Percentiles rank a stretch among this genome's conserved stretches.
phyloP scores from a whole-genome alignment of 2,888 invertebrate genomes.

The Xestia ashworthii region DNA sequence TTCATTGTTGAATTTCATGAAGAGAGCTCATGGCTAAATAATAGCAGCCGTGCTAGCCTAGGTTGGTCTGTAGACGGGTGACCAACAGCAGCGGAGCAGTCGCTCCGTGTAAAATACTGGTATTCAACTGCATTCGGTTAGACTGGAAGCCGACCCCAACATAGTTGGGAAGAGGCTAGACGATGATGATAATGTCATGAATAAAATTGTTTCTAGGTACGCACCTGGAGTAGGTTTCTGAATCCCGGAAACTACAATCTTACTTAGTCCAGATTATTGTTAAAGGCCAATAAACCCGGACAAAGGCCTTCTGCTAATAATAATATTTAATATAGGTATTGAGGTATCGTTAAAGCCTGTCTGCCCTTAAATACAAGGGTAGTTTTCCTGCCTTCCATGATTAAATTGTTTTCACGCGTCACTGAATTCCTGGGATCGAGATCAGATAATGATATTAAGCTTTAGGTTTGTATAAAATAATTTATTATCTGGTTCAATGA shows the following conservation, averaged over 20 bases:
- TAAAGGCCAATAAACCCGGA: slow-evolving; percentile 13
- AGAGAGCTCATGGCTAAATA: too few species aligned
- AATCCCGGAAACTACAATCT: slow-evolving; percentile 7
- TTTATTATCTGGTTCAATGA: slow-evolving; percentile 37
- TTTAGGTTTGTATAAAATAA: slow-evolving; percentile 30
- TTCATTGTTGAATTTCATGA: too few species aligned
- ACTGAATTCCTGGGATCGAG: slow-evolving; percentile 39
- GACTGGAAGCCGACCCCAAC: too few species aligned
- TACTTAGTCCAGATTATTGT: slow-evolving; percentile 17
- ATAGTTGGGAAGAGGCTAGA: too few species aligned
- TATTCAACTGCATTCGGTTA: too few species aligned
- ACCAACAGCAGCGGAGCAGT: too few species aligned
- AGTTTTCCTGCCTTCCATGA: slow-evolving; percentile 23
- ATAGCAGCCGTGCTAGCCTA: too few species aligned
- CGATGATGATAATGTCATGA: too few species aligned
- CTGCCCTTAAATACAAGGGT: slow-evolving; percentile 18
- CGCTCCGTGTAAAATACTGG: too few species aligned
- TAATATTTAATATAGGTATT: slow-evolving; percentile 35
- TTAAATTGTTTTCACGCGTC: slow-evolving; percentile 51
- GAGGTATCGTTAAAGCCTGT: slow-evolving; percentile 19
- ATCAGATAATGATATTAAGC: slow-evolving; percentile 38
- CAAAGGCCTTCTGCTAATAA: slow-evolving; percentile 22
- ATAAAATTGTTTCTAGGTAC: too few species aligned
- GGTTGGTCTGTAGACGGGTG: too few species aligned
- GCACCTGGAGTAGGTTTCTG: background rate